Base-by-base conservation (phyloP, 2,888 invertebrate genomes). In the Adela reaumurella region DNA sequence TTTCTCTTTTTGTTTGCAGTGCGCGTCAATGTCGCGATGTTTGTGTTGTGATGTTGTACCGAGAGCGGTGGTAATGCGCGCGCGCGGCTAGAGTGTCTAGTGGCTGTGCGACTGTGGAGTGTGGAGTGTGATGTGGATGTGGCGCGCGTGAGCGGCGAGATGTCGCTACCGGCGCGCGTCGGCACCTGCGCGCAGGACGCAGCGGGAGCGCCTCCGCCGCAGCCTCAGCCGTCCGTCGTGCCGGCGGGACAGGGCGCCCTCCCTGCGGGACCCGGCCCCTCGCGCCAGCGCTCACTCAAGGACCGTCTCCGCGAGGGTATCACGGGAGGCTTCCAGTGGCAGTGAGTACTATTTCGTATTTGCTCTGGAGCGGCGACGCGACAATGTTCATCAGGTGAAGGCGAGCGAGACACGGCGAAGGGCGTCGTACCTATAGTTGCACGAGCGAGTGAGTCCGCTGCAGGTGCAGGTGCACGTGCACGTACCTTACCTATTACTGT, bases 291-390 rank as follows among this genome's bases (percentile, higher is more conserved):
- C 53, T 90, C 90, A 48, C 80, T 90, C 59, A 88, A 88, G 68
- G 90, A 90, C 67, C 83, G 90, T 50, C 84, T 90, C 48, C 83
- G 88, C 66, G 90, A 90, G 56, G 90, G 90, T 62, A 89, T 90
- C 64, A 85, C 88, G 46, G 87, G 88, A 68, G 87, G 88, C 61
- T 87, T 90, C 67, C 83, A 85, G 62, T 90, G 89, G 89, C 89
- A 89, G 90, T 90, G 81, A 90, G 89, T 89, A 64, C 54, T 51
- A 4, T 19, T 43, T 17, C 19, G 14, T n/a, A n/a, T n/a, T n/a
- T n/a, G n/a, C n/a, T n/a, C n/a, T n/a, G n/a, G 10, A 24, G 24
- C 24, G 24, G 5, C 24, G 24, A 24, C 24, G 24, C 24, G 5
- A 5, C 24, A 24, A n/a, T n/a, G n/a, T n/a, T n/a, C n/a, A 24